phyloP scores from a whole-genome alignment of 1,140 invertebrate species.

The Paralvinella palmiformis region DNA sequence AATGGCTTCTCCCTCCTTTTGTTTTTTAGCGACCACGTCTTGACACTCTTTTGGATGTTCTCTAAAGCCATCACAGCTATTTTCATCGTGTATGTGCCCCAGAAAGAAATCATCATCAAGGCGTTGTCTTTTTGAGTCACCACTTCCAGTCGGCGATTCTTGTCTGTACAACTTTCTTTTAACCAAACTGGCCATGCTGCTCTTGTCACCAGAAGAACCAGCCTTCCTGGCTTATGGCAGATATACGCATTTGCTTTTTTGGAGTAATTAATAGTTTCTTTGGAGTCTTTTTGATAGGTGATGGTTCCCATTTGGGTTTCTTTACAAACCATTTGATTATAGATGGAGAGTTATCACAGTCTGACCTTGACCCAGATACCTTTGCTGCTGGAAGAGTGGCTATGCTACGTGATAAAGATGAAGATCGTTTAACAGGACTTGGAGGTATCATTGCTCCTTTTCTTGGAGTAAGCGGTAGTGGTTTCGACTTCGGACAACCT shows the following conservation, averaged over 20 bases:
- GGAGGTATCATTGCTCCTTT: conserved; percentile 4
- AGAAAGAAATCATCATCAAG: too few relatives aligned
- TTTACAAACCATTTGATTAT: neutral
- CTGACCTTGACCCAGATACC: neutral
- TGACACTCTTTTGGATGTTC: neutral
- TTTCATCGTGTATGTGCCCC: neutral
- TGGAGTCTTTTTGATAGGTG: too few relatives aligned
- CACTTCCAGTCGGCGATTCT: too few relatives aligned
- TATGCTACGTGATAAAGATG: neutral
- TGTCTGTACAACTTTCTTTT: too few relatives aligned
- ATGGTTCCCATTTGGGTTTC: neutral
- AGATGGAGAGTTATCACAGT: neutral
- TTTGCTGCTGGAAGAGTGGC: neutral
- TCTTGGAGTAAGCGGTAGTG: too few relatives aligned
- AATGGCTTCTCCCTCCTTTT: neutral
- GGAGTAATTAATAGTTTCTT: conserved; percentile 9
- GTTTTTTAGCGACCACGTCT: neutral
- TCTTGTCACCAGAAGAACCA: too few relatives aligned
- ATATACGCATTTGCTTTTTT: neutral
- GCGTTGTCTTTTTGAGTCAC: too few relatives aligned
- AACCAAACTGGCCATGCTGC: too few relatives aligned
- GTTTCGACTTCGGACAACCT: neutral
- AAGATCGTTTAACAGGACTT: conserved; percentile 1
- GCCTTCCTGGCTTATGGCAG: neutral
- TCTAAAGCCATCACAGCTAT: neutral